phyloP scores from a whole-genome alignment of 2,797 vertebrate genomes.

The Leptodactylus fallax region DNA sequence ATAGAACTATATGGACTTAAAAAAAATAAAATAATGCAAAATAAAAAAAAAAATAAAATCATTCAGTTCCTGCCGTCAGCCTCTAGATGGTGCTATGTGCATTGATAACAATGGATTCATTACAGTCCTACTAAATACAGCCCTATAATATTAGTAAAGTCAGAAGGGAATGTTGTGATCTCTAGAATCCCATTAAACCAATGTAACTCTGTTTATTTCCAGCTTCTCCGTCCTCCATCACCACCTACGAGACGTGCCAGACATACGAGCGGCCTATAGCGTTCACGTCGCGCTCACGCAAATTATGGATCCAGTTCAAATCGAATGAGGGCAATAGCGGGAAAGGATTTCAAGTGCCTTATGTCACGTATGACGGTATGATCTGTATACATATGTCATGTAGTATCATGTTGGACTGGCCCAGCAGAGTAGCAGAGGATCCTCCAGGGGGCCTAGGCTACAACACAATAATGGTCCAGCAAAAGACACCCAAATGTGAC shows the following conservation, averaged over 20 bases:
- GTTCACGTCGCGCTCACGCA: slow-evolving; percentile 93
- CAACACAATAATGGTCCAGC: too few species aligned
- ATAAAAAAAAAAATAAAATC: too few species aligned
- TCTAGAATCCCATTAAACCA: neutral
- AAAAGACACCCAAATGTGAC: too few species aligned
- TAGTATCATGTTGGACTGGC: neutral
- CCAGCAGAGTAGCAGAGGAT: too few species aligned
- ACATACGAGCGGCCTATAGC: slow-evolving; percentile 95
- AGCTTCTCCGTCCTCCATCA: slow-evolving; percentile 93
- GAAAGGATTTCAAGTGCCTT: slow-evolving; percentile 96
- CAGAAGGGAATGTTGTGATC: neutral
- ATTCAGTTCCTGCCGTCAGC: neutral
- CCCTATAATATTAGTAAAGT: neutral
- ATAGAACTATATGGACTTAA: too few species aligned
- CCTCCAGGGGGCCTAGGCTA: too few species aligned
- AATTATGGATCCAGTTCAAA: slow-evolving; percentile 97
- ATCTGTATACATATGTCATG: neutral
- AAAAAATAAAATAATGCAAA: too few species aligned
- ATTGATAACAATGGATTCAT: neutral
- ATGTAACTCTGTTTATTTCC: slow-evolving; percentile 15
- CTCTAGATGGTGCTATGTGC: slow-evolving; percentile 9
- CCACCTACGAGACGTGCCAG: slow-evolving; percentile 97
- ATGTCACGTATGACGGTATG: slow-evolving; percentile 95
- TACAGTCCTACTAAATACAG: neutral
- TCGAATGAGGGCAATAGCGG: slow-evolving; percentile 96